Conservation (phyloP, 2,888 invertebrate species). For the Branchellion lobata region DNA sequence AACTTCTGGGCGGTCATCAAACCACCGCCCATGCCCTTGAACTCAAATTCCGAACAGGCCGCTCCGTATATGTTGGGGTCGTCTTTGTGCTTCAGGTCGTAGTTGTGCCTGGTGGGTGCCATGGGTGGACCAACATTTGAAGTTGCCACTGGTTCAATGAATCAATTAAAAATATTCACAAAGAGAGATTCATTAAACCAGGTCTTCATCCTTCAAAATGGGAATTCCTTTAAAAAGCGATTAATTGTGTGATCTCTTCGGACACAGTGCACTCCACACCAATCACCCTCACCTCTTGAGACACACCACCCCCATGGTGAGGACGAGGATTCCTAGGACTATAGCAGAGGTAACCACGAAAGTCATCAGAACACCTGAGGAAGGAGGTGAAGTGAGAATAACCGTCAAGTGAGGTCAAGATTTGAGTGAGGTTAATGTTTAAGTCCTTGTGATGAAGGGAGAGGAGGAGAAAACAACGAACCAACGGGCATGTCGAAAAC, state of each 20-base stretch:
- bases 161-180: not conserved
- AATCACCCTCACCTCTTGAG: constrained; percentile 50
- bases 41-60: constrained; percentile 47
- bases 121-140: too few species aligned
- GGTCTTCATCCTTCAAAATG: too few species aligned
- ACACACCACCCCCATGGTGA: constrained; percentile 52
- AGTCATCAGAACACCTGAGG: constrained; percentile 51
- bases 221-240: too few species aligned
- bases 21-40: constrained; percentile 43
- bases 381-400: not conserved
- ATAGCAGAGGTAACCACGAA: constrained; percentile 51
- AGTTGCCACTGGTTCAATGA: not conserved
- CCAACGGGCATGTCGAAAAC: constrained; percentile 35
- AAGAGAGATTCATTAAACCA: too few species aligned
- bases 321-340: constrained; percentile 51
- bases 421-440: too few species aligned
- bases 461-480: not conserved
- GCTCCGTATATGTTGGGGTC: constrained; percentile 44
- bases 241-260: too few species aligned
- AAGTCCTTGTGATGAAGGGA: not conserved
- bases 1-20: not conserved
- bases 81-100: constrained; percentile 42
- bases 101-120: constrained; percentile 23
- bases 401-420: not conserved
- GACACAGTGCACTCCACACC: too few species aligned